phyloP scores from a whole-genome alignment of 1,140 invertebrate species.

The Euura lappo region DNA sequence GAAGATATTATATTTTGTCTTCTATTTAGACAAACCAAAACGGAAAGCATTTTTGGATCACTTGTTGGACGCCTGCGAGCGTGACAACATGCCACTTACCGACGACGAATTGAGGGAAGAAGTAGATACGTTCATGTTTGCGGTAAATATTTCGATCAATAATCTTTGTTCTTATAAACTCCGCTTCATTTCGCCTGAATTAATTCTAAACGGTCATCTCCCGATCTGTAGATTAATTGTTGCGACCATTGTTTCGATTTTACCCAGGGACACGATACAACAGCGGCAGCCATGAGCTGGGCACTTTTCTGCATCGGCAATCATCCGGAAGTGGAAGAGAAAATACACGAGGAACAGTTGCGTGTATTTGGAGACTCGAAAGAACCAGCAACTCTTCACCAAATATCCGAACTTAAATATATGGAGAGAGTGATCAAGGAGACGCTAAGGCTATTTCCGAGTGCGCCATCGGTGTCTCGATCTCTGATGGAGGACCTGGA shows the following conservation, averaged over 20 bases:
- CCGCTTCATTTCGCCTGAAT: background rate
- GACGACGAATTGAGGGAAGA: slow-evolving; percentile 74
- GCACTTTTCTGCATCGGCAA: slow-evolving; percentile 62
- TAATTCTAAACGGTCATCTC: background rate
- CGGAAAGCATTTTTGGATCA: slow-evolving; percentile 73
- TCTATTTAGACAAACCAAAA: slow-evolving; percentile 47
- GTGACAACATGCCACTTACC: slow-evolving; percentile 62
- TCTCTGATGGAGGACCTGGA: slow-evolving; percentile 50
- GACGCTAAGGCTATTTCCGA: slow-evolving; percentile 66
- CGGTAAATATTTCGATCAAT: slow-evolving; percentile 57
- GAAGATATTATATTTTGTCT: background rate
- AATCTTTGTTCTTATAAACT: background rate
- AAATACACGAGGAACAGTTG: slow-evolving; percentile 67
- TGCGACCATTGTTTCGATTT: slow-evolving; percentile 4
- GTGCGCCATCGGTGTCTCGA: slow-evolving; percentile 66
- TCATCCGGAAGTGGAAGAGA: slow-evolving; percentile 66
- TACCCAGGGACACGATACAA: slow-evolving; percentile 68
- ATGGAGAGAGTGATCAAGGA: slow-evolving; percentile 72
- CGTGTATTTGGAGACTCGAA: slow-evolving; percentile 60
- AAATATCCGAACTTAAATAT: slow-evolving; percentile 64
- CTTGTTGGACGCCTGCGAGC: slow-evolving; percentile 65
- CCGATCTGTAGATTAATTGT: background rate
- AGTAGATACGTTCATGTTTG: slow-evolving; percentile 82
- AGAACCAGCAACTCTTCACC: slow-evolving; percentile 49
- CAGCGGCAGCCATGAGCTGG: slow-evolving; percentile 65